Evolutionary conservation across 2,797 vertebrate genomes (phyloP), one percentile per base, ranked within the genome.

Genomic region (Gambelia wislizenii): DNA sequence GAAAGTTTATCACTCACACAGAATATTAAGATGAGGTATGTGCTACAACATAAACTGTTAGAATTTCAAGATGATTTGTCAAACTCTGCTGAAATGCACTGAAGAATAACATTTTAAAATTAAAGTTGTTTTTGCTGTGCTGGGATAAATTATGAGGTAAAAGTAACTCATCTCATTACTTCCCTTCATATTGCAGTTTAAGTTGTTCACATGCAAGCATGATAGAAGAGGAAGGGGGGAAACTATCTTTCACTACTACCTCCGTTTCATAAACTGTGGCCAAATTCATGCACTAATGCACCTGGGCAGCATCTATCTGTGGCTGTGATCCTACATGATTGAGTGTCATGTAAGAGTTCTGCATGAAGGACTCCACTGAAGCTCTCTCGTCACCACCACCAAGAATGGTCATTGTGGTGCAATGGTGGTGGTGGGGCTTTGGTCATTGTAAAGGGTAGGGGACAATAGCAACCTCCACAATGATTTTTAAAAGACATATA

Each of bases 1-100:
- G 56, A 75, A 72, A 72, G 44, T 22, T 18, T 54, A 74, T 44
- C 33, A 47, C 27, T 84, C 59, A 61, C 33, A 64, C 74, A 70
- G 74, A 89, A 77, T 84, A 70, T 84, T 39, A 94, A 49, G 49
- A 36, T 56, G 88, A 69, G 2, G 36, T 70, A 27, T 39, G 36
- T 10, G 39, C 67, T 54, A 64, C 2, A 0, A 82, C 89, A 44
- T 64, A 1, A n/a, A 67, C 86, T 82, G 22, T 67, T 22, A 16
- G 18, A 89, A 36, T 85, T 77, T 10, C 52, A 44, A 78, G 56
- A 22, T 59, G 33, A 69, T 82, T 87, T 74, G 9, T 42, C 7
- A 0, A 2, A 3, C 0, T 52, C 89, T 87, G 42, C 69, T 0
- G 67, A 64, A 83, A 84, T 8, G 12, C 12, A 47, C 56, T 14